phyloP scores from a whole-genome alignment of 2,888 invertebrate genomes.

The Cerastis leucographa region DNA sequence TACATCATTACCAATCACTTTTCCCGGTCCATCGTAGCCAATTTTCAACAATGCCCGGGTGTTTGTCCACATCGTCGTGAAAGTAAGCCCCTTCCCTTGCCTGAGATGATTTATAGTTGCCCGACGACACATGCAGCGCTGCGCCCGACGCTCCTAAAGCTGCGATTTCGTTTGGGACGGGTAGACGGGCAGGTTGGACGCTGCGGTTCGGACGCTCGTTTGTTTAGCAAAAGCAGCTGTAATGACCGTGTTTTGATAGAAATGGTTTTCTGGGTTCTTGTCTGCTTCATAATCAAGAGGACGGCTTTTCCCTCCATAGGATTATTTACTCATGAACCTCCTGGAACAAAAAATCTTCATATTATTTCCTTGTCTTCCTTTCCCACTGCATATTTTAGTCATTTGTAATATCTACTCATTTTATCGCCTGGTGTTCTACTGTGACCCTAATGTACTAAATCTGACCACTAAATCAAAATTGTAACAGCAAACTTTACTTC shows the following conservation, averaged over 20 bases:
- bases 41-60: conserved; percentile 73
- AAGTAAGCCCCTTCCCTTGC: conserved; percentile 83
- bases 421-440: not conserved
- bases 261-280: too few species aligned
- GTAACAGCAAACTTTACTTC: conserved; percentile 13
- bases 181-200: conserved; percentile 75
- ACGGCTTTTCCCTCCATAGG: not conserved
- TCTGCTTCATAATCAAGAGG: not conserved
- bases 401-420: not conserved
- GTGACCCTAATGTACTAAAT: not conserved
- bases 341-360: not conserved
- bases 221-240: conserved; percentile 19
- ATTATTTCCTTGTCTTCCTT: not conserved
- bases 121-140: conserved; percentile 89
- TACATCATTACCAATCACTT: conserved; percentile 70
- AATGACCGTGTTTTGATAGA: not conserved
- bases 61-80: conserved; percentile 79
- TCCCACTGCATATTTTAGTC: not conserved
- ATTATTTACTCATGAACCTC: not conserved
- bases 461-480: not conserved
- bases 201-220: conserved; percentile 71
- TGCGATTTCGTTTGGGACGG: conserved; percentile 76
- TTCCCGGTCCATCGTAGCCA: conserved; percentile 66
- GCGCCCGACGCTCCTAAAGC: conserved; percentile 84
- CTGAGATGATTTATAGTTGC: conserved; percentile 85